Percentiles rank a stretch among this genome's conserved stretches.
These are phyloP conservation scores for Sipha flava DNA, from an alignment of 1,140 invertebrate species.

Conservation along the genomic window DNA sequence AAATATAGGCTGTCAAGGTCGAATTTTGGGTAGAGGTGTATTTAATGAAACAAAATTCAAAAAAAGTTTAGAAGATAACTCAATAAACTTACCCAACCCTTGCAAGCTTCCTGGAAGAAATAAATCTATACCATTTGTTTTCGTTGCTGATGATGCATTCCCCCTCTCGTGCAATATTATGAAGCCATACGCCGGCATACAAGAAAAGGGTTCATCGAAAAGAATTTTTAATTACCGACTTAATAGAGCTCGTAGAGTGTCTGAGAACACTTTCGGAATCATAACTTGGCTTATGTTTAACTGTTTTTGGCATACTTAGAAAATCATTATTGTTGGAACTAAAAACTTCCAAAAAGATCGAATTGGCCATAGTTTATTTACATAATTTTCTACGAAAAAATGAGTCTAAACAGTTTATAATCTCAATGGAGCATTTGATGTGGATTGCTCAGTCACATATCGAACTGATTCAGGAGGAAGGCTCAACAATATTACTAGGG, in stretches of 20 bases:
- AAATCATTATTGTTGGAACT: slow-evolving; percentile 40
- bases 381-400: slow-evolving; percentile 34
- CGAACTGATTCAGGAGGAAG: too few species aligned
- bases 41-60: slow-evolving; percentile 40
- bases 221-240: slow-evolving; percentile 44
- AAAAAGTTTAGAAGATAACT: slow-evolving; percentile 35
- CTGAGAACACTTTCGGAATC: slow-evolving; percentile 51
- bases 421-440: too few species aligned
- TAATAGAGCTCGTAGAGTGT: slow-evolving; percentile 43
- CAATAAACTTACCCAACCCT: slow-evolving; percentile 18
- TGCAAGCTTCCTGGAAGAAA: neutral
- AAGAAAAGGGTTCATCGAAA: slow-evolving; percentile 43
- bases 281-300: too few species aligned
- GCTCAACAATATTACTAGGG: too few species aligned
- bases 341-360: slow-evolving; percentile 38
- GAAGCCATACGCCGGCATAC: slow-evolving; percentile 46
- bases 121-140: slow-evolving; percentile 29
- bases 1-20: slow-evolving; percentile 45
- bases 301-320: slow-evolving; percentile 44
- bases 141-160: slow-evolving; percentile 49
- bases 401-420: too few species aligned
- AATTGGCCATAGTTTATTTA: slow-evolving; percentile 36
- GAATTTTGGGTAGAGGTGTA: slow-evolving; percentile 43
- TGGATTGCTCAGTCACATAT: too few species aligned
- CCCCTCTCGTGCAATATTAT: slow-evolving; percentile 44